Conservation (phyloP, 2,113 vertebrate species). For the Bungarus multicinctus region DNA sequence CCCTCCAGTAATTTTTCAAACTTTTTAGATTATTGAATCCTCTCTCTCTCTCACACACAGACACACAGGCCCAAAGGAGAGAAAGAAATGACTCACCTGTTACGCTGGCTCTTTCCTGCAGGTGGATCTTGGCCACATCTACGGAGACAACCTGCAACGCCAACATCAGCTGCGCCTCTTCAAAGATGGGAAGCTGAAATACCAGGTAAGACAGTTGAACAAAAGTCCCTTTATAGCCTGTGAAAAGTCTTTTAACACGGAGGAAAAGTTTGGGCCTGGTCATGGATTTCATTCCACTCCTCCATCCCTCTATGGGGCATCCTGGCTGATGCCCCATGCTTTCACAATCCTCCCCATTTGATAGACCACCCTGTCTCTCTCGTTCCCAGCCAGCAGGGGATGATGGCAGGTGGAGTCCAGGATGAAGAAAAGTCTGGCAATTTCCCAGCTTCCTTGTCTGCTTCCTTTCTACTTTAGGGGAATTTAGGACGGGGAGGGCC, state of each 20-base stretch:
- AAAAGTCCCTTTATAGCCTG: background rate
- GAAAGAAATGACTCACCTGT: background rate
- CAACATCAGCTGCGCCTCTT: slow-evolving; percentile 86
- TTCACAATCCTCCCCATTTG: background rate
- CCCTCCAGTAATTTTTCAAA: background rate
- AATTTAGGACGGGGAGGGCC: background rate
- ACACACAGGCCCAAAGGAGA: background rate
- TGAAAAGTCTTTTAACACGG: background rate
- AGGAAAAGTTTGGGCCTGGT: too few species aligned
- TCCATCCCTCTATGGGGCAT: background rate
- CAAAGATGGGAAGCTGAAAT: slow-evolving; percentile 89
- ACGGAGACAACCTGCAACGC: slow-evolving; percentile 82
- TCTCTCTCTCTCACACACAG: too few species aligned
- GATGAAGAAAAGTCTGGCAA: background rate
- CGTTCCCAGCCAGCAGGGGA: background rate
- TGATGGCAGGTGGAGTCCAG: background rate
- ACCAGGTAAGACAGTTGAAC: slow-evolving; percentile 69
- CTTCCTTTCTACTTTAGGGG: background rate
- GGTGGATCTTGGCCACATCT: slow-evolving; percentile 90
- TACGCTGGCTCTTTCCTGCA: slow-evolving; percentile 29
- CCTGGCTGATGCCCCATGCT: background rate
- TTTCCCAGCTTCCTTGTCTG: background rate
- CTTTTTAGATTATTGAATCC: background rate
- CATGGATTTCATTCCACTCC: background rate
- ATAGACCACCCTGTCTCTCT: background rate